Conservation (phyloP, 2,113 vertebrate genomes). For the Sitta europaea region DNA sequence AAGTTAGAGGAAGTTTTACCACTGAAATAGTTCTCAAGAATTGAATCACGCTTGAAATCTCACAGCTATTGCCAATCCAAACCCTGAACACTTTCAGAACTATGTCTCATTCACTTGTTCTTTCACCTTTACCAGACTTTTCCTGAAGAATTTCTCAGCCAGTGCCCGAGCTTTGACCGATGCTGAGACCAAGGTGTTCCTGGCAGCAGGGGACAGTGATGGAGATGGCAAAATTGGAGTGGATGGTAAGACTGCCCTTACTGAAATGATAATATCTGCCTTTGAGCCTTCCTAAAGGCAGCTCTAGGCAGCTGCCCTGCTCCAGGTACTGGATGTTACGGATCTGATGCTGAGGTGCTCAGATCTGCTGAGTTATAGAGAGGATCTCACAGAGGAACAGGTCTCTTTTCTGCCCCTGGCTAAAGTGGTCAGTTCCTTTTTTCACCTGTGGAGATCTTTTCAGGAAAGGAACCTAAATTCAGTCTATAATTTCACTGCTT, state of each 20-base stretch:
- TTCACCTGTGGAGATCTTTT: neutral
- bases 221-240: constrained; percentile 81
- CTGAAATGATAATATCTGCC: neutral
- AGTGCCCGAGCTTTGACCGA: constrained; percentile 73
- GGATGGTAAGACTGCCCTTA: constrained; percentile 64
- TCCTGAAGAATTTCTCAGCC: constrained; percentile 79
- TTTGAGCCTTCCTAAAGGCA: neutral
- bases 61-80: neutral
- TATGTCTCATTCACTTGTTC: neutral
- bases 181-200: constrained; percentile 73
- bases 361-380: neutral
- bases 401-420: neutral
- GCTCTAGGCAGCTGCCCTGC: neutral
- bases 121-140: constrained; percentile 58
- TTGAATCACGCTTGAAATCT: neutral
- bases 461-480: neutral
- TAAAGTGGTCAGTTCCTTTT: neutral
- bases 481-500: neutral
- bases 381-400: neutral
- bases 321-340: neutral
- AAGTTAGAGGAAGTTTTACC: neutral
- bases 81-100: neutral
- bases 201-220: constrained; percentile 76
- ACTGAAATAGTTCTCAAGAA: neutral
- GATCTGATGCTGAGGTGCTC: neutral